Evolutionary conservation across 2,113 vertebrate genomes (phyloP).

Genomic region (Tachysurus fulvidraco): DNA sequence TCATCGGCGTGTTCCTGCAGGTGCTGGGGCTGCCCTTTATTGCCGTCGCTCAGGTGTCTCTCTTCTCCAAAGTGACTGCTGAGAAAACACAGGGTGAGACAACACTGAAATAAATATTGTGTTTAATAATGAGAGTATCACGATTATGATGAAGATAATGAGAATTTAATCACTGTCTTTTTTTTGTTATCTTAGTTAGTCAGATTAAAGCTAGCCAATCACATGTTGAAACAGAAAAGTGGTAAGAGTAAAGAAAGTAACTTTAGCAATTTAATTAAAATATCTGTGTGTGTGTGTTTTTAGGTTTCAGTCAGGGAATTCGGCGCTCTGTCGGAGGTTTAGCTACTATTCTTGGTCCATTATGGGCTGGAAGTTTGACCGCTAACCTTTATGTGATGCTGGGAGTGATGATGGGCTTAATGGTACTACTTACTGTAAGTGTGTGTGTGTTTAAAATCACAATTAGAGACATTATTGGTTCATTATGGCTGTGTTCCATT

Average conservation of each 20-base stretch:
- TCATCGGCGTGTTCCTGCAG: slow-evolving; percentile 81
- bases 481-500: background rate
- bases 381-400: slow-evolving; percentile 80
- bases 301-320: slow-evolving; percentile 82
- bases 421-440: slow-evolving; percentile 75
- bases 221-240: background rate
- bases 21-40: slow-evolving; percentile 81
- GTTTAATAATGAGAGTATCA: background rate
- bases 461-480: background rate
- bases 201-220: background rate
- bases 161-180: background rate
- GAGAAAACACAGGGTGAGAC: slow-evolving; percentile 80
- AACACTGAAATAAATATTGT: background rate
- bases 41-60: slow-evolving; percentile 79
- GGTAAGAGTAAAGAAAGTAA: background rate
- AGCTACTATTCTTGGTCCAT: slow-evolving; percentile 81
- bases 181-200: background rate
- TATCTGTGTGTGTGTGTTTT: slow-evolving; percentile 6
- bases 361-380: slow-evolving; percentile 80
- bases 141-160: background rate
- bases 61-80: slow-evolving; percentile 82
- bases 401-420: slow-evolving; percentile 79
- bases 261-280: background rate
- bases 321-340: slow-evolving; percentile 81
- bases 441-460: background rate